Conservation (phyloP, 2,113 vertebrate species). For the Varanus komodoensis region DNA sequence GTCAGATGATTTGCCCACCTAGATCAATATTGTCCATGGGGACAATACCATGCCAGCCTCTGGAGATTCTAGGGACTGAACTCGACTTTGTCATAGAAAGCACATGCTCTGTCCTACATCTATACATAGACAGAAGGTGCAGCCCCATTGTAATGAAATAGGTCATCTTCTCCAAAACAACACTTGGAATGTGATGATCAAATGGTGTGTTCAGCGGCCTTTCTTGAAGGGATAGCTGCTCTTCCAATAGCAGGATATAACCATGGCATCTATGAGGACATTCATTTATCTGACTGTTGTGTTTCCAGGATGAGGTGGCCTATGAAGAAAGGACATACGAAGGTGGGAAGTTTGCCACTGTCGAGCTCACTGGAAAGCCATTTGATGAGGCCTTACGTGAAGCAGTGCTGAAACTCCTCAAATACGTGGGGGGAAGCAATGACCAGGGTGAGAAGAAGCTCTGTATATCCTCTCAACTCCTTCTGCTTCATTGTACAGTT, state of each 20-base stretch:
- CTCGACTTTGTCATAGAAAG: no score
- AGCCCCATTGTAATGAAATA: background rate
- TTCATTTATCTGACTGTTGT: background rate
- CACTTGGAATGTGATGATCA: background rate
- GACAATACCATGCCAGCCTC: no score
- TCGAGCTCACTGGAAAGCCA: conserved; percentile 83
- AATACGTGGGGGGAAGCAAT: conserved; percentile 91
- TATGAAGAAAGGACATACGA: conserved; percentile 89
- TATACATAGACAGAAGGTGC: no score
- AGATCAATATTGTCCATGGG: background rate
- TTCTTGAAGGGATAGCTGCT: no score
- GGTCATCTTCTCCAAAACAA: background rate
- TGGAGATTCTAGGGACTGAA: no score
- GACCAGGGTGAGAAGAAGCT: conserved; percentile 80
- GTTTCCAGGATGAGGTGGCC: conserved; percentile 82
- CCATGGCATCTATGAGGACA: background rate
- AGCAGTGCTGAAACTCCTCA: conserved; percentile 86
- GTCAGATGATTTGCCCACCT: background rate
- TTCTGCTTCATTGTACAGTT: accelerated
- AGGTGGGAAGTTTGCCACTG: conserved; percentile 78
- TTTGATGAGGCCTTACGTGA: conserved; percentile 90
- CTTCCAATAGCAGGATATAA: background rate
- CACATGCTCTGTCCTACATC: no score
- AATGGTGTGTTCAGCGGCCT: background rate
- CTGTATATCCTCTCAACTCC: accelerated